Conservation (phyloP, 2,113 vertebrate genomes). For the Oceanites oceanicus region DNA sequence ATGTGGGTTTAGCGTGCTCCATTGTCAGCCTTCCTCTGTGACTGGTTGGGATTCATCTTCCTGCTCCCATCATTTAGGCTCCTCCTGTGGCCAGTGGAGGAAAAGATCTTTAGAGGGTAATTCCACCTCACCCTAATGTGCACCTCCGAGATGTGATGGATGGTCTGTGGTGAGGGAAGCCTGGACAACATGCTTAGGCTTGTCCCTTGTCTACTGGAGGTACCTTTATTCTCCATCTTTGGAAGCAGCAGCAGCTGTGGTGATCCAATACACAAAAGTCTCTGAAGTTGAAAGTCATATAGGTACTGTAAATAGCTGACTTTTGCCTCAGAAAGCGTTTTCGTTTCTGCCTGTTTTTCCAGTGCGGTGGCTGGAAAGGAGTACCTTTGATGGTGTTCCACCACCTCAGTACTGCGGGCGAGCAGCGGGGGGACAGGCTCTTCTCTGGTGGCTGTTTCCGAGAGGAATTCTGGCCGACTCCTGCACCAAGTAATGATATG, state of each 20-base stretch:
- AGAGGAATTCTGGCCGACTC: not conserved
- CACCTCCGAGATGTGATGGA: not conserved
- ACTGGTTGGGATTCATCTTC: not conserved
- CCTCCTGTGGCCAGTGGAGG: not conserved
- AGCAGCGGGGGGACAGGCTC: not conserved
- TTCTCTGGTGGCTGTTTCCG: not conserved
- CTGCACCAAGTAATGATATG: not conserved
- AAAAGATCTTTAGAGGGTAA: not conserved
- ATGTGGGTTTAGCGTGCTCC: rapidly evolving
- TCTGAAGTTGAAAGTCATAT: not conserved
- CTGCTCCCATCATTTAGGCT: not conserved
- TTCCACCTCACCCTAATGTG: not conserved
- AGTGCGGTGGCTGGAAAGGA: not conserved
- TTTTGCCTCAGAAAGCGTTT: not conserved
- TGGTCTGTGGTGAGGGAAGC: not conserved
- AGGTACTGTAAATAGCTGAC: not conserved
- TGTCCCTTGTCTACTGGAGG: not conserved
- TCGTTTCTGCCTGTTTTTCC: not conserved
- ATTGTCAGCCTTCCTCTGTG: not conserved
- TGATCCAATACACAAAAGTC: not conserved
- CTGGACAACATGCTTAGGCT: not conserved
- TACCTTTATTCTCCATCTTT: not conserved
- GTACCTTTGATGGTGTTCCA: not conserved
- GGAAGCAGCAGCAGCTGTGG: not conserved
- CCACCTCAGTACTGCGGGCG: not conserved